A percentile compares a stretch with the other conserved stretches of the same genome.
These are phyloP conservation scores for Camponotus floridanus DNA, from an alignment of 1,140 invertebrate genomes.

Conservation along the genomic window DNA sequence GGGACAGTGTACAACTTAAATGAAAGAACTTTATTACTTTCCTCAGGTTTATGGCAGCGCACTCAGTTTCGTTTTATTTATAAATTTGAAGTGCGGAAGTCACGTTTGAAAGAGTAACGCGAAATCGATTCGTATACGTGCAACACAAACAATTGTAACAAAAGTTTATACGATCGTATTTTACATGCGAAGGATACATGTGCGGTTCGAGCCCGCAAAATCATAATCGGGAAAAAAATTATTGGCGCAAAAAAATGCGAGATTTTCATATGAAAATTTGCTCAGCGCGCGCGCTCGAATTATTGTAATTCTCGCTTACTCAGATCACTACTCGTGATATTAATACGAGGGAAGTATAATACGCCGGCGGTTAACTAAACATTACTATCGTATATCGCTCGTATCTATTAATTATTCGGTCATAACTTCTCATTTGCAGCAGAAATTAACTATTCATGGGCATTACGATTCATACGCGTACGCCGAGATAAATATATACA, in stretches of 20 bases:
- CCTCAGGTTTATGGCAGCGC: slow-evolving; percentile 29
- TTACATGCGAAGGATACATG: not conserved
- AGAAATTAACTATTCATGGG: slow-evolving; percentile 22
- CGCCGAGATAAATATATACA: slow-evolving; percentile 9
- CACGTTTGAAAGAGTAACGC: slow-evolving; percentile 15
- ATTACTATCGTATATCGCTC: slow-evolving; percentile 12
- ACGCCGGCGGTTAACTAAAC: slow-evolving; percentile 46
- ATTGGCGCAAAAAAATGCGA: slow-evolving; percentile 1
- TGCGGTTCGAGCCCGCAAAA: not conserved
- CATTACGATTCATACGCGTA: not conserved
- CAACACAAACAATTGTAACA: not conserved
- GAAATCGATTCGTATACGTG: not conserved
- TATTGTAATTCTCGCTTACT: slow-evolving; percentile 46
- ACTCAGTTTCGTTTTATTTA: slow-evolving; percentile 31
- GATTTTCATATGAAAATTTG: slow-evolving; percentile 15
- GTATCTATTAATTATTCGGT: slow-evolving; percentile 60
- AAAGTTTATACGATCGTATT: not conserved
- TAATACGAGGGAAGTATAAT: slow-evolving; percentile 32
- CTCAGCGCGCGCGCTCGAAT: not conserved
- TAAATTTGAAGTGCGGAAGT: slow-evolving; percentile 3
- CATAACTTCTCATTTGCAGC: slow-evolving; percentile 40
- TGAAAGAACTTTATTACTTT: slow-evolving; percentile 56
- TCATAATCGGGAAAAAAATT: slow-evolving; percentile 15
- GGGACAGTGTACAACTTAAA: slow-evolving; percentile 39
- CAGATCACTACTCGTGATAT: slow-evolving; percentile 37